Percentiles rank a stretch among this genome's conserved stretches.
phyloP scores from a whole-genome alignment of 1,140 invertebrate species.

The Heterodera schachtii region DNA sequence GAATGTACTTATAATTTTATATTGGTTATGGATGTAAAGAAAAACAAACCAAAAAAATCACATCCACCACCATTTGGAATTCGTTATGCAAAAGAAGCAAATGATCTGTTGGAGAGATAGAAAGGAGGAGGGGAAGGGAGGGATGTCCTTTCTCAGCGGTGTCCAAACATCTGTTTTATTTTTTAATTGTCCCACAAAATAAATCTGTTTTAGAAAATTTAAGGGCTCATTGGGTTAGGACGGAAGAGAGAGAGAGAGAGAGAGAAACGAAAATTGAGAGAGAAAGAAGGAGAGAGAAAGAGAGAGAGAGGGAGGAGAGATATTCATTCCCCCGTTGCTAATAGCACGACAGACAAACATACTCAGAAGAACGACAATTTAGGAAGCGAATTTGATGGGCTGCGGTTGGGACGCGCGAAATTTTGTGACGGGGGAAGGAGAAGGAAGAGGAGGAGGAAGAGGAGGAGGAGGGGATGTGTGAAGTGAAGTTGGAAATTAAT shows the following conservation, averaged over 20 bases:
- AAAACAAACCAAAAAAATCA: not conserved
- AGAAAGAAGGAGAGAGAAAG: not conserved
- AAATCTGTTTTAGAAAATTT: not conserved
- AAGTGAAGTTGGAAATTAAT: not conserved
- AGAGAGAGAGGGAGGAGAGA: not conserved
- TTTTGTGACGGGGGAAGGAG: not conserved
- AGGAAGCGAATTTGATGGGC: not conserved
- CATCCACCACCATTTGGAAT: not conserved
- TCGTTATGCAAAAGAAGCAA: not conserved
- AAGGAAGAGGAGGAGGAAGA: too few relatives aligned
- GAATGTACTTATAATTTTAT: too few relatives aligned
- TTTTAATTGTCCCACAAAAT: not conserved
- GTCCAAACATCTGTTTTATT: constrained; percentile 3
- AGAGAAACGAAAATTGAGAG: too few relatives aligned
- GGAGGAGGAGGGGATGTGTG: too few relatives aligned
- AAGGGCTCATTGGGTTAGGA: not conserved
- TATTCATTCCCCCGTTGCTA: not conserved
- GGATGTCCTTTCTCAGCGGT: not conserved
- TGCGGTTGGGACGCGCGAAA: not conserved
- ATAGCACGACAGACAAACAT: not conserved
- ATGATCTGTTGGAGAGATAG: too few relatives aligned
- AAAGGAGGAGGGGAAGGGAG: too few relatives aligned
- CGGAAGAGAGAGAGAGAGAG: not conserved
- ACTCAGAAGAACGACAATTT: not conserved
- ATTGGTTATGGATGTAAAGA: not conserved